phyloP scores from a whole-genome alignment of 2,888 invertebrate genomes.

The Druceiella hillmani region DNA sequence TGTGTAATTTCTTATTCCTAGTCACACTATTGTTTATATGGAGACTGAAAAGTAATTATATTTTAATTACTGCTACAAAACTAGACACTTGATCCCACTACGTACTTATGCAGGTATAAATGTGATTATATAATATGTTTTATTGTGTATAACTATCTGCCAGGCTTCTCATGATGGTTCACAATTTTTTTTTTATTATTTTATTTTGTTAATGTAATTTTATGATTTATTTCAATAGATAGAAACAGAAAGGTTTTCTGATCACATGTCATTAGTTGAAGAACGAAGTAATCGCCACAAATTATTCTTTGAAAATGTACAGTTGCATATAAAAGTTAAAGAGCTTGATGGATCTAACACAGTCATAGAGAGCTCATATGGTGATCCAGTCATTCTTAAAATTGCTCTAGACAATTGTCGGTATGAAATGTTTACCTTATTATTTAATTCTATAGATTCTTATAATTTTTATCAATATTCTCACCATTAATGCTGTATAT shows the following conservation, averaged over 20 bases:
- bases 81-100: too few species aligned
- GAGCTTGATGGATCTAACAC: conserved; percentile 33
- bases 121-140: too few species aligned
- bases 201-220: neutral
- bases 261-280: conserved; percentile 37
- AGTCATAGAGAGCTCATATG: conserved; percentile 29
- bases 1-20: too few species aligned
- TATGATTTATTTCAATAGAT: conserved; percentile 28
- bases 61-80: conserved; percentile 4
- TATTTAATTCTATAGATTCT: conserved; percentile 1
- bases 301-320: conserved; percentile 42
- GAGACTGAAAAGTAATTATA: too few species aligned
- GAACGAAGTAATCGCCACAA: conserved; percentile 45
- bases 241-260: conserved; percentile 38
- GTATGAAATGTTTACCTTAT: conserved; percentile 24
- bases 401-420: conserved; percentile 44
- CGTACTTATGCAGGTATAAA: too few species aligned
- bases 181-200: neutral
- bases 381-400: conserved; percentile 39
- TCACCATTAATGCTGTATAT: too few species aligned
- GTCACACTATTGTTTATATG: too few species aligned
- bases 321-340: conserved; percentile 36
- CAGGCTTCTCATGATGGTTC: neutral
- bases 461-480: neutral
- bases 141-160: too few species aligned